Evolutionary conservation across 1,140 invertebrate genomes (phyloP).

Genomic region (Dryas iulia): DNA sequence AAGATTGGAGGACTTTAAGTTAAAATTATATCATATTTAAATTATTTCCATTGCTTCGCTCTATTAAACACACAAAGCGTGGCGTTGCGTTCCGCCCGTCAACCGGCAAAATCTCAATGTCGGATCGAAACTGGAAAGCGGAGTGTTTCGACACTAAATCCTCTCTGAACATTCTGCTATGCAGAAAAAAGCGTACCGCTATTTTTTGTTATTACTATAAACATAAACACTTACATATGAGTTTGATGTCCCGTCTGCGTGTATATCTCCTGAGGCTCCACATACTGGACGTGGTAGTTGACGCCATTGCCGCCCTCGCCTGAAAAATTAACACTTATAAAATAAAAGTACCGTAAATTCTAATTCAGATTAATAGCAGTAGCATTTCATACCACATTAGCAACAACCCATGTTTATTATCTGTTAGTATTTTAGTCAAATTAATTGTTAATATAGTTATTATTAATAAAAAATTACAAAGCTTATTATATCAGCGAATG

Average conservation of each 20-base stretch:
- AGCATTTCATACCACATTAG: neutral
- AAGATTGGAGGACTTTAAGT: too few species aligned
- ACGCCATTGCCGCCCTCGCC: constrained; percentile 75
- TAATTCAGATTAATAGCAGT: neutral
- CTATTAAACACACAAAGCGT: too few species aligned
- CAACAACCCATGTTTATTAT: neutral
- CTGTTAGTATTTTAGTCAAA: neutral
- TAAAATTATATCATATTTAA: too few species aligned
- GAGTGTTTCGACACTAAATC: too few species aligned
- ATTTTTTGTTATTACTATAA: too few species aligned
- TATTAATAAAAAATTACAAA: neutral
- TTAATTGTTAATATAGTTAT: neutral
- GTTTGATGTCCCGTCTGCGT: constrained; percentile 79
- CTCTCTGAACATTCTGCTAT: too few species aligned
- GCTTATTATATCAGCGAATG: too few species aligned
- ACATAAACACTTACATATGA: constrained; percentile 83
- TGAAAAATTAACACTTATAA: constrained; percentile 36
- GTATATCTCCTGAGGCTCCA: constrained; percentile 83
- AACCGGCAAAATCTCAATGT: too few species aligned
- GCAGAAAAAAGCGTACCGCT: too few species aligned
- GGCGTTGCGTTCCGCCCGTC: too few species aligned
- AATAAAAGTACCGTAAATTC: neutral
- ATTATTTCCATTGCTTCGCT: too few species aligned
- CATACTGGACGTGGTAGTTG: constrained; percentile 86
- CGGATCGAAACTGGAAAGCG: too few species aligned